A percentile compares a stretch with the other conserved stretches of the same genome.
Evolutionary conservation across 2,888 invertebrate species (phyloP).

Genomic region (Lycaena phlaeas): DNA sequence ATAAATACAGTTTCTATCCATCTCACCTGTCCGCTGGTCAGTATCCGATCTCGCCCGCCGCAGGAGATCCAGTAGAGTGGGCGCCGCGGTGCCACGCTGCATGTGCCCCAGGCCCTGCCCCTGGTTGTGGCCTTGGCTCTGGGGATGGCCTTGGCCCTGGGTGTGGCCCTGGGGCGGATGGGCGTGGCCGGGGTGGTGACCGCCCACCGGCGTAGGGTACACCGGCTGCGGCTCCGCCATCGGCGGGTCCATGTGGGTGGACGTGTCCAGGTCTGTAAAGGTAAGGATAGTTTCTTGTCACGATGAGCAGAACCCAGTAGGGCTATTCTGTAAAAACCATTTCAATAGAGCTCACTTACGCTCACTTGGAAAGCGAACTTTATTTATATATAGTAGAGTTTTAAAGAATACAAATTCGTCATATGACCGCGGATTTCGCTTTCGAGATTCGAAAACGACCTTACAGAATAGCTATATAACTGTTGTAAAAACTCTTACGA

Average conservation of each 20-base stretch:
- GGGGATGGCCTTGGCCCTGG: conserved; percentile 31
- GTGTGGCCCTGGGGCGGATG: conserved; percentile 9
- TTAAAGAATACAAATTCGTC: no score
- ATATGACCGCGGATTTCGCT: no score
- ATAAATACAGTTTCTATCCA: no score
- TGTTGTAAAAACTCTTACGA: not conserved
- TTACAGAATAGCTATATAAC: no score
- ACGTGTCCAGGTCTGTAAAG: conserved; percentile 42
- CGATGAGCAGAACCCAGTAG: no score
- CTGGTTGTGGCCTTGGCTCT: conserved; percentile 22
- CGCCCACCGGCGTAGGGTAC: conserved; percentile 14
- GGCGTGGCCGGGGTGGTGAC: conserved; percentile 60
- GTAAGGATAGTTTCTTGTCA: no score
- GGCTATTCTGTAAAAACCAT: no score
- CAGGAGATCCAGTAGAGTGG: conserved; percentile 79
- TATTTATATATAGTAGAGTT: no score
- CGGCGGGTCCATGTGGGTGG: conserved; percentile 30
- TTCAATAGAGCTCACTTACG: no score
- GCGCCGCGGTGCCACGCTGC: conserved; percentile 28
- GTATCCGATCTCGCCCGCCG: conserved; percentile 72
- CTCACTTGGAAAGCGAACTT: no score
- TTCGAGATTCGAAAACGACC: no score
- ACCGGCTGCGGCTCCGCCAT: conserved; percentile 53
- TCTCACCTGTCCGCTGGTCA: conserved; percentile 45
- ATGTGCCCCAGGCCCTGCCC: conserved; percentile 11